phyloP scores from a whole-genome alignment of 2,888 invertebrate species.

The Malthinus flaveolus region DNA sequence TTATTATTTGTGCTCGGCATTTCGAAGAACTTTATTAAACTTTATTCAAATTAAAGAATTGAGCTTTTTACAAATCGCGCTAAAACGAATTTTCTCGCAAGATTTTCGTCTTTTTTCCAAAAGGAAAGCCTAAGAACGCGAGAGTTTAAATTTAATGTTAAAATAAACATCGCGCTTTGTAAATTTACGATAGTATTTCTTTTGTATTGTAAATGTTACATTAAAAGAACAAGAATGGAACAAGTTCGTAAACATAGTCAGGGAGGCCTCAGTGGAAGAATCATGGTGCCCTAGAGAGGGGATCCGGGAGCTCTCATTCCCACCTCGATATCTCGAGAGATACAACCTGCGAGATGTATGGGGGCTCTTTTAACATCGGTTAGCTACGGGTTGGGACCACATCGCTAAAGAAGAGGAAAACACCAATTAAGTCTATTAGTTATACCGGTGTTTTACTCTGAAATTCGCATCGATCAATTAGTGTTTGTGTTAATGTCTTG shows the following conservation, averaged over 20 bases:
- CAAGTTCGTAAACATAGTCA: conserved; percentile 52
- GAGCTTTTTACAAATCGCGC: not conserved
- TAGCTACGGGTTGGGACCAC: conserved; percentile 41
- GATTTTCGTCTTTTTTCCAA: too few relatives aligned
- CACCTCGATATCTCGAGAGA: conserved; percentile 50
- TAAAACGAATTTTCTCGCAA: not conserved
- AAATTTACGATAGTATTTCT: conserved; percentile 48
- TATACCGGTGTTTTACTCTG: conserved; percentile 36
- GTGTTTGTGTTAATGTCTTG: conserved; percentile 30
- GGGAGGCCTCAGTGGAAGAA: conserved; percentile 52
- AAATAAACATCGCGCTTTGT: conserved; percentile 48
- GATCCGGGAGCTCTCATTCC: conserved; percentile 50
- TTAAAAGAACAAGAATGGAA: conserved; percentile 54
- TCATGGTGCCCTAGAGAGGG: conserved; percentile 54
- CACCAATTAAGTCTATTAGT: conserved; percentile 48
- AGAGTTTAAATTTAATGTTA: conserved; percentile 42
- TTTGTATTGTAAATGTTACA: conserved; percentile 54
- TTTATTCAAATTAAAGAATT: conserved; percentile 19
- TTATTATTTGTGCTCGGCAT: conserved; percentile 38
- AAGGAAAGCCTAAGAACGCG: not conserved
- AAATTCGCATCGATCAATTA: conserved; percentile 36
- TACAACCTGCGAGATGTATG: conserved; percentile 50
- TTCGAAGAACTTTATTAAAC: conserved; percentile 31
- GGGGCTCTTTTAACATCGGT: conserved; percentile 54
- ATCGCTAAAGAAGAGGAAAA: conserved; percentile 43